Base-by-base conservation (phyloP, 1,140 invertebrate species). In the Drosophila erecta region DNA sequence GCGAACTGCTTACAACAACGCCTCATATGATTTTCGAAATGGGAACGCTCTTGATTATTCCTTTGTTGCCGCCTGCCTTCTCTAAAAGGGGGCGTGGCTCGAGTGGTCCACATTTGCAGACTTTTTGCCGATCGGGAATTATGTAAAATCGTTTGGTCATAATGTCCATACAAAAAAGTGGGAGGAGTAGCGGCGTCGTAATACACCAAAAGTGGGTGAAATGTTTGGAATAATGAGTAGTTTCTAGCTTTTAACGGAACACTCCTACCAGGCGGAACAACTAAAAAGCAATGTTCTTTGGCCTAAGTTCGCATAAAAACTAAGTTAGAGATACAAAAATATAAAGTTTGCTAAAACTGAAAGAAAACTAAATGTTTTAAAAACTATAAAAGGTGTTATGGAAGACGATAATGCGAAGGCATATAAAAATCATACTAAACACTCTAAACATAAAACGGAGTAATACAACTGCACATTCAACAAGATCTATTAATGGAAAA, bases 41-140 rank as follows among this genome's bases (percentile, higher is more conserved):
- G 35, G 22, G 64, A 65, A 44, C 64, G 64, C 50, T 47, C 65
- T 70, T 70, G 50, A 70, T 70, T 57, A 70, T 70, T 70, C 66
- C 51, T 57, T 47, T 65, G 41, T 44, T 24, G n/a, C 12, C 17
- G 20, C n/a, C 20, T 10, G 50, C 20, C n/a, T 41, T 17, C 47
- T n/a, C 40, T 41, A 27, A 37, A 33, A 46, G 35, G 49, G 44
- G 66, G 65, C 27, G 66, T 69, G 59, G 12, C 62, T 2, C 30
- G 7, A 27, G 33, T 69, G 66, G 24, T 67, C 67, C 51, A 70
- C 54, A 70, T 70, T 47, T 49, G 20, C 53, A 35, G 64, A 70
- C 43, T 22, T 67, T 38, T 54, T 30, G 40, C 62, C 44, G 30
- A 44, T 24, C 40, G 22, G 40, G 35, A 70, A 70, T 70, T 70